A percentile compares a stretch with the other conserved stretches of the same genome.
Conservation (phyloP, 2,888 invertebrate species). For the Troglohyphantes excavatus region DNA sequence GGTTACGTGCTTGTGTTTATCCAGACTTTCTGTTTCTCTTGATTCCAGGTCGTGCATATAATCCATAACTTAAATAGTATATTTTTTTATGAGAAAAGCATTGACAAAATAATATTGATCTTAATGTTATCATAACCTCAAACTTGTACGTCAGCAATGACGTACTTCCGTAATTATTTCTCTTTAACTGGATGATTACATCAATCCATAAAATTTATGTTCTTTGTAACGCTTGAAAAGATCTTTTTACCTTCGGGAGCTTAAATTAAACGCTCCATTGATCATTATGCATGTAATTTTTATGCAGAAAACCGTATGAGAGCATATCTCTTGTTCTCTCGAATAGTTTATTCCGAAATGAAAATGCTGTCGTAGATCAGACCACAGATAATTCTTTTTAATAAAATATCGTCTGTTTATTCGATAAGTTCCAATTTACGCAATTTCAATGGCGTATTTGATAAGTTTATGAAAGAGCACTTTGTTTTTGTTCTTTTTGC, state of each 20-base stretch:
- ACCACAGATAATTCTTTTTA: not conserved
- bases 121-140: too few species aligned
- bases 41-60: too few species aligned
- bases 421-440: not conserved
- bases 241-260: not conserved
- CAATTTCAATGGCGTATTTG: constrained; percentile 4
- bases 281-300: not conserved
- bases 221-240: constrained; percentile 5
- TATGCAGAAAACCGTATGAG: not conserved
- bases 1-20: too few species aligned
- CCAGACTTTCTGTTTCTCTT: too few species aligned
- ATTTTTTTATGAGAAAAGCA: too few species aligned
- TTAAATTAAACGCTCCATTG: not conserved
- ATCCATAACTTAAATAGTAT: too few species aligned
- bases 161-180: not conserved
- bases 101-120: too few species aligned
- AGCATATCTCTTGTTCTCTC: not conserved
- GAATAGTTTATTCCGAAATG: not conserved
- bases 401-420: not conserved
- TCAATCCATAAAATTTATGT: not conserved
- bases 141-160: not conserved
- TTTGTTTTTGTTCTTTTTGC: not conserved
- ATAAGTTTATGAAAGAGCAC: not conserved
- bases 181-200: not conserved
- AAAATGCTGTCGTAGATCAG: not conserved